A percentile compares a stretch with the other conserved stretches of the same genome.
Conservation (phyloP, 2,888 invertebrate species). For the Leptinotarsa peninsularis region DNA sequence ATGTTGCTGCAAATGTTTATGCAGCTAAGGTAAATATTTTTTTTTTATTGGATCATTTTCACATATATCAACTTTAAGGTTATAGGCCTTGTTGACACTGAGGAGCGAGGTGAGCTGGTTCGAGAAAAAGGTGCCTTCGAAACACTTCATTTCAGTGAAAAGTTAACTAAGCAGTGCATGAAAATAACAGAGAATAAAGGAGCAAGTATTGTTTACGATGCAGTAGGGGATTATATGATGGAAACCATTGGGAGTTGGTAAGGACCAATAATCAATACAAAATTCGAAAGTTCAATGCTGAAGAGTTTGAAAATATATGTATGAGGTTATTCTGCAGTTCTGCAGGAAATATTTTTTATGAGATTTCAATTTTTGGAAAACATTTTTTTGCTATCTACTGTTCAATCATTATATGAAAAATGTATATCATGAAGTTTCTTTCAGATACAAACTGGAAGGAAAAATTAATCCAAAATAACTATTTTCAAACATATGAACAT, state of each 20-base stretch:
- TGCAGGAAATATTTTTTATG: too few species aligned
- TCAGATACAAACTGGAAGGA: too few species aligned
- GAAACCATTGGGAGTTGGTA: constrained; percentile 72
- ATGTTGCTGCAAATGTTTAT: constrained; percentile 77
- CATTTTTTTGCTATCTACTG: too few species aligned
- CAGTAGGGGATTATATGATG: constrained; percentile 73
- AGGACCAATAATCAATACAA: constrained; percentile 44
- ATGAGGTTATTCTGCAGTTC: too few species aligned
- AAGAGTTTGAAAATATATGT: constrained; percentile 10
- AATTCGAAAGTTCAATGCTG: background rate
- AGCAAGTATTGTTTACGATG: constrained; percentile 75
- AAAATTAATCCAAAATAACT: too few species aligned
- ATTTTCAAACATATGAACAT: too few species aligned
- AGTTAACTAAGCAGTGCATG: constrained; percentile 69
- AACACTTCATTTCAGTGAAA: constrained; percentile 72
- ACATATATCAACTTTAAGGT: constrained; percentile 66
- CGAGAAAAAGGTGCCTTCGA: constrained; percentile 74
- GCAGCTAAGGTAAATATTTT: constrained; percentile 70
- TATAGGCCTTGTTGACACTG: constrained; percentile 76
- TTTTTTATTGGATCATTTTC: background rate
- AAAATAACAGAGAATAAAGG: constrained; percentile 71
- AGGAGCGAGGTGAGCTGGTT: constrained; percentile 71
- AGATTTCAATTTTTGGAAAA: too few species aligned
- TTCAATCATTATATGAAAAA: too few species aligned
- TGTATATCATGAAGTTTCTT: too few species aligned